Conservation (phyloP, 2,888 invertebrate species). For the Meliscaeva auricollis region DNA sequence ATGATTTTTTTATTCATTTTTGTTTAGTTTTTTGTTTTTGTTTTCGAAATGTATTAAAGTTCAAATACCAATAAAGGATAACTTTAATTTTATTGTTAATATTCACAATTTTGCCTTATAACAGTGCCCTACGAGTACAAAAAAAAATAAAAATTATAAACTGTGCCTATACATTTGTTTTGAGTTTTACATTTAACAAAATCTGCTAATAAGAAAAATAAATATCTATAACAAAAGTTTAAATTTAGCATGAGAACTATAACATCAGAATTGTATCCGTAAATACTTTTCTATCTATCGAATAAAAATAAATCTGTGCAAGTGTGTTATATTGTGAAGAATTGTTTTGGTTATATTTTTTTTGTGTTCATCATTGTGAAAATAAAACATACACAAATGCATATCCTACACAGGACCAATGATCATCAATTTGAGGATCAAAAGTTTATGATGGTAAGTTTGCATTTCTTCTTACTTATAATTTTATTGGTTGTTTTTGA, state of each 20-base stretch:
- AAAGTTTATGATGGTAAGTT: slow-evolving; percentile 84
- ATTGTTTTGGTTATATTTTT: slow-evolving; percentile 28
- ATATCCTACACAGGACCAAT: slow-evolving; percentile 84
- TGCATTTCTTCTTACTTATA: background rate
- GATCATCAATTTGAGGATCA: slow-evolving; percentile 84
- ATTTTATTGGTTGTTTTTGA: background rate
- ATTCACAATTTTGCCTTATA: slow-evolving; percentile 70
- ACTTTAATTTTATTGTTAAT: background rate
- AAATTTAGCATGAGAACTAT: slow-evolving; percentile 36
- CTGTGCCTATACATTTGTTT: slow-evolving; percentile 63
- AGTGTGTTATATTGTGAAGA: slow-evolving; percentile 16
- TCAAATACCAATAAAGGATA: background rate
- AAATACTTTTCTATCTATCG: background rate
- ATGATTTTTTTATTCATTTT: slow-evolving; percentile 11
- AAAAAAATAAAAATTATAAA: slow-evolving; percentile 44
- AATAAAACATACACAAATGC: slow-evolving; percentile 80
- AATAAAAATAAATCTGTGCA: slow-evolving; percentile 11
- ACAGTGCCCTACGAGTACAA: slow-evolving; percentile 70
- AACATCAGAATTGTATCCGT: slow-evolving; percentile 9
- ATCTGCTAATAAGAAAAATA: background rate
- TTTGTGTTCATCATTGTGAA: slow-evolving; percentile 72
- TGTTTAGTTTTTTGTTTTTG: slow-evolving; percentile 16
- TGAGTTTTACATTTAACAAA: slow-evolving; percentile 6
- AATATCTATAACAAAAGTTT: background rate
- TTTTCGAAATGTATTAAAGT: slow-evolving; percentile 7